Evolutionary conservation across 1,140 invertebrate genomes (phyloP).

Genomic region (Monochamus saltuarius): DNA sequence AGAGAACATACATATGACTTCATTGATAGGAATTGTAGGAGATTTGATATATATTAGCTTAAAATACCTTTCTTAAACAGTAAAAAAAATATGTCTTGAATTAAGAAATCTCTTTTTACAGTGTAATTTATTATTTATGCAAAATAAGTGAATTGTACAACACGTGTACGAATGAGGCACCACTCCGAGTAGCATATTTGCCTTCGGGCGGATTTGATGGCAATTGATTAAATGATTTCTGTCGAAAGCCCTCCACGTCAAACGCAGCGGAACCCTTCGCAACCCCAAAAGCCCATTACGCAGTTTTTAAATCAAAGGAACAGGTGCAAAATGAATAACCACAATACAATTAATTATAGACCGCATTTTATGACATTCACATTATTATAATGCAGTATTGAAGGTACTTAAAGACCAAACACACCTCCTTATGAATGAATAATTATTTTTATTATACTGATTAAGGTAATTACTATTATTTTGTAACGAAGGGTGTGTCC

Average conservation of each 20-base stretch:
- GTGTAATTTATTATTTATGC: too few species aligned
- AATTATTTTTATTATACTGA: conserved; percentile 6
- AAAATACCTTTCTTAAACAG: too few species aligned
- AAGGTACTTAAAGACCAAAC: neutral
- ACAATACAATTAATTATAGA: conserved; percentile 5
- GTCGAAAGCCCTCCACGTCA: conserved; percentile 1
- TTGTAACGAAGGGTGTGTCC: conserved; percentile 11
- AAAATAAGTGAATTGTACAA: too few species aligned
- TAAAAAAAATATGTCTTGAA: too few species aligned
- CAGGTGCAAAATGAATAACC: conserved; percentile 2
- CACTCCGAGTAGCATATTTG: too few species aligned
- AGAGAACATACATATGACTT: too few species aligned
- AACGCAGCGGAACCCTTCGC: neutral
- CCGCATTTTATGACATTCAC: conserved; percentile 4
- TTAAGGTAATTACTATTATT: conserved; percentile 3
- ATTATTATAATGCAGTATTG: conserved; percentile 1
- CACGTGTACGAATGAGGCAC: too few species aligned
- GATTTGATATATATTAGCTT: too few species aligned
- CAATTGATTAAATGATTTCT: neutral
- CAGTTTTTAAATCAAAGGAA: conserved; percentile 1
- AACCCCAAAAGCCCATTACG: neutral
- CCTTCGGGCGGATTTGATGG: too few species aligned
- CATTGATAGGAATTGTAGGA: too few species aligned
- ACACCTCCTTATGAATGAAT: conserved; percentile 9
- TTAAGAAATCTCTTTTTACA: too few species aligned